Evolutionary conservation across 2,113 vertebrate genomes (phyloP).

Genomic region (Callionymus lyra): DNA sequence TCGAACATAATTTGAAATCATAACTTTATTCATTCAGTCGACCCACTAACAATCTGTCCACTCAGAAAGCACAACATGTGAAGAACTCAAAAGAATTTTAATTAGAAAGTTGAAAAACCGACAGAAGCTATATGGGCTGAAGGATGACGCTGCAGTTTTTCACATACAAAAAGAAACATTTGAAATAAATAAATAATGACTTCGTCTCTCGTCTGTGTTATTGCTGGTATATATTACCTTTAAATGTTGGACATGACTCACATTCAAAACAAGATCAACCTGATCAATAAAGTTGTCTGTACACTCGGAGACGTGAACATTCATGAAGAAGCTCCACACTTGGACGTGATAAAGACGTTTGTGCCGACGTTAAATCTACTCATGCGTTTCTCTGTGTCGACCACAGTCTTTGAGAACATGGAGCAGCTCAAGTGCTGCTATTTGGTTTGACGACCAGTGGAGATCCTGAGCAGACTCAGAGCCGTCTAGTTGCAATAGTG

Average conservation of each 20-base stretch:
- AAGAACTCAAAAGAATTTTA: slow-evolving; percentile 62
- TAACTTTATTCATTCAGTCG: too few species aligned
- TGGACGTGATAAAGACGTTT: slow-evolving; percentile 17
- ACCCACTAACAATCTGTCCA: too few species aligned
- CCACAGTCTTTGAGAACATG: slow-evolving; percentile 5
- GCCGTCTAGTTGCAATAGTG: not conserved
- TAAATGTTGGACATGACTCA: slow-evolving; percentile 53
- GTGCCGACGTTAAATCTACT: slow-evolving; percentile 38
- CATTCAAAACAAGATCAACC: slow-evolving; percentile 44
- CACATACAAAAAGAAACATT: slow-evolving; percentile 60
- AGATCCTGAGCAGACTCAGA: slow-evolving; percentile 51
- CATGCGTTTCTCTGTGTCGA: slow-evolving; percentile 33
- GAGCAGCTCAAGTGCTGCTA: slow-evolving; percentile 12
- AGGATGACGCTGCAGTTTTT: slow-evolving; percentile 35
- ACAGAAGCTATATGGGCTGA: slow-evolving; percentile 41
- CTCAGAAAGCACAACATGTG: too few species aligned
- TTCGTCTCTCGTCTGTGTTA: slow-evolving; percentile 56
- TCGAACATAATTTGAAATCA: too few species aligned
- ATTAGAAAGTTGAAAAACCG: slow-evolving; percentile 63
- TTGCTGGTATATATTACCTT: slow-evolving; percentile 70
- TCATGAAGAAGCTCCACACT: slow-evolving; percentile 15
- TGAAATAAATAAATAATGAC: slow-evolving; percentile 56
- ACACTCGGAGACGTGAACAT: slow-evolving; percentile 28
- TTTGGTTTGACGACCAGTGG: slow-evolving; percentile 49
- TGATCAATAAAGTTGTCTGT: slow-evolving; percentile 42